Evolutionary conservation across 2,797 vertebrate genomes (phyloP).

Genomic region (Arnoldichthys spilopterus): DNA sequence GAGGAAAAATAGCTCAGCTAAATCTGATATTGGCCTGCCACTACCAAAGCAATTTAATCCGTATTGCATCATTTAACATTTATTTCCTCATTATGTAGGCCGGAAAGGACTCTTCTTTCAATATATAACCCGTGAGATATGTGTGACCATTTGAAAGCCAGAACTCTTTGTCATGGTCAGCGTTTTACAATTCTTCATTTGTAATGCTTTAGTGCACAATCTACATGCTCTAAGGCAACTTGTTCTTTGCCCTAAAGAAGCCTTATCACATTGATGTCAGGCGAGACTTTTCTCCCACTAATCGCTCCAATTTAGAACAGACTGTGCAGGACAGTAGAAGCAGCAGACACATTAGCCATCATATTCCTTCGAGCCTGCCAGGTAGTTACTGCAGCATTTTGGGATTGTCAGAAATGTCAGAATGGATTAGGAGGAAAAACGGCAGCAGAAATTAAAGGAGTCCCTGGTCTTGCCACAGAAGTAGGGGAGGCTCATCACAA

Average conservation of each 20-base stretch:
- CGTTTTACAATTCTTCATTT: slow-evolving; percentile 5
- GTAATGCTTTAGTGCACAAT: background rate
- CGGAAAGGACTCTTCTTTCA: slow-evolving; percentile 13
- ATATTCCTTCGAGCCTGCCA: slow-evolving; percentile 30
- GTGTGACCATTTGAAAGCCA: slow-evolving; percentile 10
- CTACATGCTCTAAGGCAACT: slow-evolving; percentile 2
- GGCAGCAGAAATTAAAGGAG: slow-evolving; percentile 34
- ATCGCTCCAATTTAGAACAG: slow-evolving; percentile 22
- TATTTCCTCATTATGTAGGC: slow-evolving; percentile 27
- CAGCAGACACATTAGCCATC: slow-evolving; percentile 2
- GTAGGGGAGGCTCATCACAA: slow-evolving; percentile 33
- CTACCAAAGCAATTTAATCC: slow-evolving; percentile 38
- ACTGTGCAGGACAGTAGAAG: background rate
- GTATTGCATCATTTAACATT: slow-evolving; percentile 45
- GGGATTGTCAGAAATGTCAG: slow-evolving; percentile 51
- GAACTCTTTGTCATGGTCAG: slow-evolving; percentile 1
- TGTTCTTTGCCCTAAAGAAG: slow-evolving; percentile 30
- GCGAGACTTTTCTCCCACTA: slow-evolving; percentile 31
- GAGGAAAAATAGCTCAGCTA: slow-evolving; percentile 8
- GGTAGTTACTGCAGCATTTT: slow-evolving; percentile 36
- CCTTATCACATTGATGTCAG: slow-evolving; percentile 45
- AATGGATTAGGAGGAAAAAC: slow-evolving; percentile 46
- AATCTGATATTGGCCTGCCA: slow-evolving; percentile 31
- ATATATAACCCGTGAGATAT: slow-evolving; percentile 12
- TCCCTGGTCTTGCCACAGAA: slow-evolving; percentile 30